These are phyloP conservation scores for Damaliscus lunatus DNA, from an alignment of 2,113 vertebrate species.

Conservation along the genomic window DNA sequence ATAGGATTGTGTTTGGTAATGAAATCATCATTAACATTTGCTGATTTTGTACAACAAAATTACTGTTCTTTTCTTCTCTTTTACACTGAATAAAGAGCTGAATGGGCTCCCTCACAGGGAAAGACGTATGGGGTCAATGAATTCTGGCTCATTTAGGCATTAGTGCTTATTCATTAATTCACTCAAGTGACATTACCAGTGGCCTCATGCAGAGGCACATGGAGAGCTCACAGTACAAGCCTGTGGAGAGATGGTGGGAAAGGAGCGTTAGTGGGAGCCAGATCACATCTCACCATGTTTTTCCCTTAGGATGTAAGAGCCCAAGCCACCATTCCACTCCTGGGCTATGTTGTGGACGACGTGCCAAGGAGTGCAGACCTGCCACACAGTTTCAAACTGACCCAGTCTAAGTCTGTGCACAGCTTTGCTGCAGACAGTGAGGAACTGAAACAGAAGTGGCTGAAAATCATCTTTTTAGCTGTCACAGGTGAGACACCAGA, in stretches of 20 bases:
- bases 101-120: not conserved
- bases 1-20: not conserved
- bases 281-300: not conserved
- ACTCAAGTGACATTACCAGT: not conserved
- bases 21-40: not conserved
- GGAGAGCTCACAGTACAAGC: not conserved
- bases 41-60: not conserved
- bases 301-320: slow-evolving; percentile 93
- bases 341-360: slow-evolving; percentile 94
- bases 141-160: not conserved
- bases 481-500: slow-evolving; percentile 89
- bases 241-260: not conserved
- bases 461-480: slow-evolving; percentile 91
- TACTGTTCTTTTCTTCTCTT: not conserved
- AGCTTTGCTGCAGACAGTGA: slow-evolving; percentile 93
- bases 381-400: slow-evolving; percentile 91
- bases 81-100: not conserved
- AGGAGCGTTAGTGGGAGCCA: not conserved
- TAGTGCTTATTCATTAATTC: not conserved
- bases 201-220: not conserved
- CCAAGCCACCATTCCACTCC: slow-evolving; percentile 93
- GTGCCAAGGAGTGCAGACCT: slow-evolving; percentile 84
- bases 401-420: slow-evolving; percentile 95
- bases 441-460: slow-evolving; percentile 96
- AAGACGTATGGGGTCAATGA: not conserved